Conservation (phyloP, 2,113 vertebrate genomes). For the Cyanoliseus patagonus region DNA sequence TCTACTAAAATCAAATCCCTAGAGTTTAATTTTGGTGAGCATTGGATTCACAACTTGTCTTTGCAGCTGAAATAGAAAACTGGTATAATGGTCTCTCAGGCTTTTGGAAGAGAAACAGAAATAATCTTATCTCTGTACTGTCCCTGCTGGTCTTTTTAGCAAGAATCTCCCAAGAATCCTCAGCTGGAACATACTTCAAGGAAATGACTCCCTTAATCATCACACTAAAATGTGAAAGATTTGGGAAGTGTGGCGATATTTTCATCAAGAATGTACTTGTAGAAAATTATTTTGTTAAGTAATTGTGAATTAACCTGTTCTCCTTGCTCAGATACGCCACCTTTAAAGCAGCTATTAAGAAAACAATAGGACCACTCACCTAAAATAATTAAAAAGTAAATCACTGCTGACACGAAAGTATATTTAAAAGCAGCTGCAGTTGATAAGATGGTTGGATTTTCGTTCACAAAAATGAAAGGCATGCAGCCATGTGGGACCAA, state of each 20-base stretch:
- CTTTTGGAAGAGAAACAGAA: conserved; percentile 3
- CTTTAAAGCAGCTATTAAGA: conserved; percentile 36
- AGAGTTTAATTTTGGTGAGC: background rate
- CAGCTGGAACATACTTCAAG: background rate
- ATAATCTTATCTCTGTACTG: background rate
- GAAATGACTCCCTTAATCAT: background rate
- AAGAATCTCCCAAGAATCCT: background rate
- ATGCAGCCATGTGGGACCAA: background rate
- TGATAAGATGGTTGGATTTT: conserved; percentile 25
- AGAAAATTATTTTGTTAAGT: background rate
- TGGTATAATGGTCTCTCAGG: background rate
- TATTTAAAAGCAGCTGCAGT: conserved; percentile 63
- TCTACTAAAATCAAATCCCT: background rate
- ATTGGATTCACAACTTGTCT: background rate
- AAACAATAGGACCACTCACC: conserved; percentile 24
- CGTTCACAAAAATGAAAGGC: conserved; percentile 34
- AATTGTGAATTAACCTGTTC: conserved; percentile 1
- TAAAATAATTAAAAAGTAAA: conserved; percentile 61
- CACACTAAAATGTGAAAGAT: background rate
- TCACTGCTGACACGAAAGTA: conserved; percentile 43
- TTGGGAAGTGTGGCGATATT: background rate
- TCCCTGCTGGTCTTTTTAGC: background rate
- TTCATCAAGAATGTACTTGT: background rate
- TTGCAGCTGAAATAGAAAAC: background rate
- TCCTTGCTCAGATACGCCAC: background rate